Conservation (phyloP, 2,888 invertebrate species). For the Leucophenga maculata region DNA sequence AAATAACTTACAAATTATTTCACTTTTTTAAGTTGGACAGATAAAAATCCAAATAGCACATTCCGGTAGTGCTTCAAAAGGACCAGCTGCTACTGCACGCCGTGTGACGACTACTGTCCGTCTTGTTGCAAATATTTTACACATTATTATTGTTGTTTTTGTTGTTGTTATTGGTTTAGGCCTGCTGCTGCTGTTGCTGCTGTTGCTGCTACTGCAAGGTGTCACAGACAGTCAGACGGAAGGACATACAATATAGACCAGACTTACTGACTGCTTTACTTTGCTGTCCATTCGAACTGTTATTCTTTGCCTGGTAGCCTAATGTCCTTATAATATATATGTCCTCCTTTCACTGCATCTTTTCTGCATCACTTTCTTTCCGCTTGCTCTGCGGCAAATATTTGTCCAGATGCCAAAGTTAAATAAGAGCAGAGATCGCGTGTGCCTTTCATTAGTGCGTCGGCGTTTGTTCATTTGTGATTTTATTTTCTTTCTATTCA, state of each 20-base stretch:
- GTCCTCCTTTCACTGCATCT: slow-evolving; percentile 43
- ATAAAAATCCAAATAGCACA: too few relatives aligned
- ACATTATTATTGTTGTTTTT: slow-evolving; percentile 33
- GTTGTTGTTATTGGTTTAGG: slow-evolving; percentile 23
- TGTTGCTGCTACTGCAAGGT: not conserved
- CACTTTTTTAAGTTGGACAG: too few relatives aligned
- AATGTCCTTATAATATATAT: slow-evolving; percentile 53
- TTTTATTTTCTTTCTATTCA: too few relatives aligned
- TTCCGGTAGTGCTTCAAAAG: too few relatives aligned
- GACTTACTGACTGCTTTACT: not conserved
- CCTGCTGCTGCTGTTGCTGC: slow-evolving; percentile 15
- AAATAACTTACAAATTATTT: too few relatives aligned
- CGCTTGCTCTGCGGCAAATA: slow-evolving; percentile 51
- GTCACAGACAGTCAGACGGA: not conserved
- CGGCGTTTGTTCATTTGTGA: slow-evolving; percentile 5
- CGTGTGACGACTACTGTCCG: slow-evolving; percentile 17
- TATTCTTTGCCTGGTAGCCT: slow-evolving; percentile 51
- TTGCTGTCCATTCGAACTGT: not conserved
- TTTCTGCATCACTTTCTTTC: slow-evolving; percentile 58
- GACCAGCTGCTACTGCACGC: not conserved
- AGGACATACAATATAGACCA: not conserved
- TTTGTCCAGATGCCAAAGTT: slow-evolving; percentile 61
- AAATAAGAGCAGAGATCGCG: not conserved
- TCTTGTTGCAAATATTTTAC: slow-evolving; percentile 21
- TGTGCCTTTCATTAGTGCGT: slow-evolving; percentile 25